Evolutionary conservation across 2,888 invertebrate genomes (phyloP), one percentile per base, ranked within the genome.

Genomic region (Notodonta ziczac): DNA sequence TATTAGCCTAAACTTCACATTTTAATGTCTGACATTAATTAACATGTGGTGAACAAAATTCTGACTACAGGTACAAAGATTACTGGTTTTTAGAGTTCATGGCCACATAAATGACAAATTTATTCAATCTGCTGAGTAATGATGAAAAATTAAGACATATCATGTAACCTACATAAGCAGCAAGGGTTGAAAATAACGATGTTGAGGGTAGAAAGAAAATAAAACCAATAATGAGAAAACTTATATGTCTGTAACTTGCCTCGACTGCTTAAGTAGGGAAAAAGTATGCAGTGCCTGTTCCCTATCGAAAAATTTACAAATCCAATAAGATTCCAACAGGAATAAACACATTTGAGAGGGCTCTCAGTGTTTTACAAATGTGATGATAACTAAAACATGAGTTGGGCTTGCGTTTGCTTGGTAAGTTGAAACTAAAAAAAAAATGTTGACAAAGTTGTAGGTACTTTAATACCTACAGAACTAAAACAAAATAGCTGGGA

Each of bases 251-350:
- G 35, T 35, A 35, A 35, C 35, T 35, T 7, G 35, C 6, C 35
- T 6, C 7, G 35, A 35, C 35, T 35, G 35, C 5, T 35, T 3
- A 35, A 35, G 35, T 35, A 35, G 6, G 35, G 1, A 35, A 1
- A 35, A 6, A 35, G 35, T 35, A 35, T 46, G 9, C 46, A n/a
- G 46, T n/a, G n/a, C 13, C 46, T 42, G 7, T 46, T 46, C n/a
- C 46, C 46, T n/a, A n/a, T n/a, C 5, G n/a, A 46, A 57, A 39
- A 54, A 48, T 56, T 16, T 51, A 9, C 24, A 52, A 69, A 63
- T 82, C 80, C 62, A 77, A 83, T 71, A 83, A 73, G 84, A 85
- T 73, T 85, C 82, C 44, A 68, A 74, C 58, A 65, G 57, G 82
- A 70, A 56, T 58, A 56, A 63, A 57, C 59, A 42, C 70, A 70